Conservation (phyloP, 2,888 invertebrate genomes). For the Thereva nobilitata region DNA sequence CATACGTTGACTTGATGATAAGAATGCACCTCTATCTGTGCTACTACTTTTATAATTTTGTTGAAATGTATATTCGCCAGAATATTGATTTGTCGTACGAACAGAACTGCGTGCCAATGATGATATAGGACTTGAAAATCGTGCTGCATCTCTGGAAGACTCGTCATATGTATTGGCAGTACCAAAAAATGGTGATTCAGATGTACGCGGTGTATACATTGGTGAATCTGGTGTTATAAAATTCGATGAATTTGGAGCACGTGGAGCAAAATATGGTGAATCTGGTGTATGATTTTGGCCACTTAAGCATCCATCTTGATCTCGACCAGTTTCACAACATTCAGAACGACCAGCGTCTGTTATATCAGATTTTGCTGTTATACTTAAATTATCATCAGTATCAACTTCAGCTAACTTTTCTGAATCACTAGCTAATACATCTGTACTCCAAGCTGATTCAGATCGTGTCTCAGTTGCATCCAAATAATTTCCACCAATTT, state of each 20-base stretch:
- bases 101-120: constrained; percentile 56
- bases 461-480: constrained; percentile 92
- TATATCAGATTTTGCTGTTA: constrained; percentile 74
- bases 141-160: constrained; percentile 38
- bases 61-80: constrained; percentile 55
- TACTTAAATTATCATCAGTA: constrained; percentile 68
- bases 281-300: constrained; percentile 45
- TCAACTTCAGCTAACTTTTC: constrained; percentile 85
- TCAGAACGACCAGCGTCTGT: constrained; percentile 65
- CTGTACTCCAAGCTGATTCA: constrained; percentile 96
- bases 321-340: constrained; percentile 43
- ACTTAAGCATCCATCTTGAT: constrained; percentile 41
- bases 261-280: constrained; percentile 47
- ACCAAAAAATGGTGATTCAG: constrained; percentile 54
- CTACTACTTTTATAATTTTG: constrained; percentile 55
- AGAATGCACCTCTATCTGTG: constrained; percentile 49
- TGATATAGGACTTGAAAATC: constrained; percentile 45
- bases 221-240: constrained; percentile 47
- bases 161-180: constrained; percentile 53
- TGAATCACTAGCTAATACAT: constrained; percentile 91
- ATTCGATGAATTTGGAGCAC: constrained; percentile 41
- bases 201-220: constrained; percentile 44
- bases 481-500: constrained; percentile 59
- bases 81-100: constrained; percentile 54
- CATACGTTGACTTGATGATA: constrained; percentile 50